Base-by-base conservation (phyloP, 2,888 invertebrate genomes). In the Leuctra nigra region DNA sequence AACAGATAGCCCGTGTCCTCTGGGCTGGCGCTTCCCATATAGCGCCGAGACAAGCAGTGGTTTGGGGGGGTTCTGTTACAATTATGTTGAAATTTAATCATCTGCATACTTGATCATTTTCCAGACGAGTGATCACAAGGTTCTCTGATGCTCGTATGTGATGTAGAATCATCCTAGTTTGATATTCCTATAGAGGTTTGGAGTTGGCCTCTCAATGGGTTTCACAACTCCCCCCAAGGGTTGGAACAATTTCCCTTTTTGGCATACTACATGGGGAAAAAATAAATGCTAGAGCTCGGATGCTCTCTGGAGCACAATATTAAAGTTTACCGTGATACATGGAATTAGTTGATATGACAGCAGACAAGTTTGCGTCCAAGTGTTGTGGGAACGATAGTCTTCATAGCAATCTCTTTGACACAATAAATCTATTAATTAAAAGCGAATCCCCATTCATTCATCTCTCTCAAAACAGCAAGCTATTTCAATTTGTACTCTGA, bases 101-200 rank as follows among this genome's bases (percentile, higher is more conserved):
- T 61, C 59, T 61, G 61, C 61, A 61, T 61, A 61, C 61, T 61
- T 59, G 61, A 60, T 61, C 61, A 60, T 60, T 60, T 61, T 61
- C 61, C 60, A 59, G 55, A 41, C 52, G 58, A 57, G 50, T 53
- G 61, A 61, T 61, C 61, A 61, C 59, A 61, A 47, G 60, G 56
- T 16, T 50, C n/a, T 9, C 18, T 44, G 20, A 20, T 44, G 44
- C 44, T 23, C 44, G 22, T 29, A 11, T 18, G 14, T 13, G 36
- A 13, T 16, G 13, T 47, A 25, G 13, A n/a, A n/a, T n/a, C n/a
- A n/a, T n/a, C n/a, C n/a, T n/a, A 50, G 50, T 50, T 50, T 33
- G 33, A 35, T 44, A 35, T 50, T 50, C 22, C 33, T 20, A 18
- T n/a, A 33, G 16, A 39, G 39, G 20, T 23, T 44, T 44, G 16